Evolutionary conservation across 23 tunicate species (phyloP), one percentile per base, ranked within the genome.

Genomic region (Corella eumyota): DNA sequence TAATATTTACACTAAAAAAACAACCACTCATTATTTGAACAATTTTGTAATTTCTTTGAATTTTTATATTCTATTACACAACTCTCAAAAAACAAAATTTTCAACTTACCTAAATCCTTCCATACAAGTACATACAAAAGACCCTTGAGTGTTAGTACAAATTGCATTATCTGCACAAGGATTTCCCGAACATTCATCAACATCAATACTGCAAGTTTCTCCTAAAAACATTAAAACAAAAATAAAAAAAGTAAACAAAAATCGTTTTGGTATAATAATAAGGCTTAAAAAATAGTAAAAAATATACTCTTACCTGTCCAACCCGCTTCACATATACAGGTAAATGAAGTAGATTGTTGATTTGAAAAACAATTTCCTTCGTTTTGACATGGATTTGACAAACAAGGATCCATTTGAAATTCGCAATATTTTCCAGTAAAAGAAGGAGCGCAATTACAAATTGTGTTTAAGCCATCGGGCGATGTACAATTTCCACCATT

Each of bases 121-220:
- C 48, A 37, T 34, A 28, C 80, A 74, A 36, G 64, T 34, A 26
- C 80, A 74, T 5, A 45, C 40, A 26, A 52, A 74, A 24, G 32
- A 60, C 25, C 80, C 71, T 1, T 1, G 30, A 0, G 44, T 44
- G 30, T 76, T 66, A 1, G 45, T 33, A 34, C 83, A 76, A 0
- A 25, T 49, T 22, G 83, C 83, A 45, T 66, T 58, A 7, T 1
- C 27, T n/a, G 61, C 13, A 36, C 83, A 76, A 2, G 55, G 50
- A 25, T 4, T 28, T 9, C 29, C 20, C 25, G 25, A 4, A 50
- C 79, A 73, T 50, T 73, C 79, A 62, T 73, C 61, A 5, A 61
- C 2, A 49, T 71, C 77, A 29, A 44, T 3, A 61, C 36, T 23
- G 20, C 51, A 38, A 2, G 2, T 29, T 25, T 32, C 19, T 1